These are phyloP conservation scores for Galago senegalensis DNA, from an alignment of 2,797 vertebrate genomes.

Conservation along the genomic window DNA sequence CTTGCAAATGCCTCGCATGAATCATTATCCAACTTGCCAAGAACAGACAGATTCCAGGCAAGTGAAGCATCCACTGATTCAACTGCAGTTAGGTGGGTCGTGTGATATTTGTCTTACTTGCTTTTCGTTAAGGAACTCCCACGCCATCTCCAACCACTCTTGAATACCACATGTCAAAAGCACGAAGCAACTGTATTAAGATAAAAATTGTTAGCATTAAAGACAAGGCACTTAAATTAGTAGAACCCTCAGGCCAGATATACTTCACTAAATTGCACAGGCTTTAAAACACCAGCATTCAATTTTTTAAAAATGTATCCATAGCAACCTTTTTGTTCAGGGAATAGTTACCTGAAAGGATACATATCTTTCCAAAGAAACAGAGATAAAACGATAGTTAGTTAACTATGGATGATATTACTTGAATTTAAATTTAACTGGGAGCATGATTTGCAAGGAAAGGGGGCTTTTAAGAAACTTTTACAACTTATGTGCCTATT, in stretches of 20 bases:
- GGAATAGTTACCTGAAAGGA: slow-evolving; percentile 81
- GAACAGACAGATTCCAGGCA: slow-evolving; percentile 83
- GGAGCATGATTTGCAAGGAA: slow-evolving; percentile 10
- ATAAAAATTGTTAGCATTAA: slow-evolving; percentile 78
- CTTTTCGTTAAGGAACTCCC: slow-evolving; percentile 73
- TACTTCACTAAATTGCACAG: slow-evolving; percentile 79
- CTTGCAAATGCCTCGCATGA: slow-evolving; percentile 81
- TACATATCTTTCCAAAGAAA: slow-evolving; percentile 76
- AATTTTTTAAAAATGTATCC: slow-evolving; percentile 80
- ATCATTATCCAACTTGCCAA: slow-evolving; percentile 86
- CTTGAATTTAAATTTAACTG: slow-evolving; percentile 58
- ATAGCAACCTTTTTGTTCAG: slow-evolving; percentile 87
- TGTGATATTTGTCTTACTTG: slow-evolving; percentile 78
- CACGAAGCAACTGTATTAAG: slow-evolving; percentile 72
- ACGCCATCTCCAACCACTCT: slow-evolving; percentile 57
- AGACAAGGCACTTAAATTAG: slow-evolving; percentile 75
- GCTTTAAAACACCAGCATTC: slow-evolving; percentile 80
- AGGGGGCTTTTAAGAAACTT: slow-evolving; percentile 60
- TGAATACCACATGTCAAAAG: slow-evolving; percentile 67
- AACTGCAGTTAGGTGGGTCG: slow-evolving; percentile 80
- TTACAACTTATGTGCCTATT: slow-evolving; percentile 2
- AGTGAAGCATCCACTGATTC: slow-evolving; percentile 83
- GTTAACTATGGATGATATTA: slow-evolving; percentile 57
- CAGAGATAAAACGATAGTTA: slow-evolving; percentile 27
- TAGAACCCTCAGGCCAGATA: slow-evolving; percentile 61